These are phyloP conservation scores for Papilio dardanus DNA, from an alignment of 1,140 invertebrate species.

Conservation along the genomic window DNA sequence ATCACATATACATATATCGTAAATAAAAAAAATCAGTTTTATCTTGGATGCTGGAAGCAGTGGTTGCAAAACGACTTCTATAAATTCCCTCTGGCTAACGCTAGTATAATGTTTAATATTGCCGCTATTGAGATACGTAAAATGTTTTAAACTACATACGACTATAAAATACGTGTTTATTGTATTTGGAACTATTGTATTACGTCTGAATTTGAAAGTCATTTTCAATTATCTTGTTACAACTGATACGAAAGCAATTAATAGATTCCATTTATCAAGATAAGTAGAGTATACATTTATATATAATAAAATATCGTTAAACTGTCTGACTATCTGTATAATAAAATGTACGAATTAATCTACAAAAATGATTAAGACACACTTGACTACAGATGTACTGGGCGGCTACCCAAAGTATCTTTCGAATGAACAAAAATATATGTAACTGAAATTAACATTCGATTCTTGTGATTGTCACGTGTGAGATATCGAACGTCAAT, in stretches of 20 bases:
- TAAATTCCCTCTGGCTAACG: constrained; percentile 37
- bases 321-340: no score
- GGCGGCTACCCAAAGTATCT: no score
- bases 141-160: constrained; percentile 26
- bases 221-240: not conserved
- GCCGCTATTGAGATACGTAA: constrained; percentile 35
- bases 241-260: not conserved
- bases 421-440: no score
- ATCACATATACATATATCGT: not conserved
- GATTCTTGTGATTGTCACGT: no score
- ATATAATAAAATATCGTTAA: no score
- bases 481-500: no score
- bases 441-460: no score
- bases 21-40: constrained; percentile 29
- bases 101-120: constrained; percentile 34
- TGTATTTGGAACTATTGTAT: not conserved
- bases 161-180: constrained; percentile 1
- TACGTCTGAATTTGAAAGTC: not conserved
- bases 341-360: no score
- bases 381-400: no score
- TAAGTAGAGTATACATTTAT: not conserved
- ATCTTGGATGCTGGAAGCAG: constrained; percentile 31
- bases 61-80: constrained; percentile 37
- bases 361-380: no score
- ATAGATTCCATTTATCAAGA: not conserved